Conservation (phyloP, 2,888 invertebrate species). For the Mythimna ferrago region DNA sequence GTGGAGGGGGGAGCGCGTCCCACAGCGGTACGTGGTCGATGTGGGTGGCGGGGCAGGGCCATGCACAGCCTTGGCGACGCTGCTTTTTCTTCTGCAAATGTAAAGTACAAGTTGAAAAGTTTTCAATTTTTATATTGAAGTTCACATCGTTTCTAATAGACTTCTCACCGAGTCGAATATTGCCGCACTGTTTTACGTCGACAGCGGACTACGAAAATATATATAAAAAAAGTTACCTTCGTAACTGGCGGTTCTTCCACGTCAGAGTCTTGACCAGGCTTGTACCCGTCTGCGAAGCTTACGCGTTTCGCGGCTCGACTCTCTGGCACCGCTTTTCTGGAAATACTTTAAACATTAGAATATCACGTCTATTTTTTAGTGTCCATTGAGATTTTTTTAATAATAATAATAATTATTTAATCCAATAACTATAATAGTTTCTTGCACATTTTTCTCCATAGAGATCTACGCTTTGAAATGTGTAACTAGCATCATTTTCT, state of each 20-base stretch:
- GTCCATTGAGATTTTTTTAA: too few relatives aligned
- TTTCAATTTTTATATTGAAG: not conserved
- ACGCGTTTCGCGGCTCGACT: conserved; percentile 80
- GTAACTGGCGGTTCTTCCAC: conserved; percentile 83
- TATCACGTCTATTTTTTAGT: not conserved
- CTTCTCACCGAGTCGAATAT: not conserved
- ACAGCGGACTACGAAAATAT: not conserved
- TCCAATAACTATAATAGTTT: too few relatives aligned
- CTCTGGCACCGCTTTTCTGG: conserved; percentile 66
- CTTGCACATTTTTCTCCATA: too few relatives aligned
- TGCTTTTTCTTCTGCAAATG: conserved; percentile 70
- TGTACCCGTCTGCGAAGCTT: conserved; percentile 88
- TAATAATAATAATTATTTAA: too few relatives aligned
- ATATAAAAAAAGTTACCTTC: conserved; percentile 72
- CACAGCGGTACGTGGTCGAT: conserved; percentile 87
- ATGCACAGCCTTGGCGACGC: conserved; percentile 83
- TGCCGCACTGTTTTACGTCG: not conserved
- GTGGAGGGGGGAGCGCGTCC: conserved; percentile 88
- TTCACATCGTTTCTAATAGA: not conserved
- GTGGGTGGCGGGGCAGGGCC: conserved; percentile 86
- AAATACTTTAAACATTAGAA: conserved; percentile 8
- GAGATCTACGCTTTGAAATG: too few relatives aligned
- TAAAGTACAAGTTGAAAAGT: not conserved
- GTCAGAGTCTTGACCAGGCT: conserved; percentile 88
- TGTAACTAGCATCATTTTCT: too few relatives aligned